Evolutionary conservation across 1,140 invertebrate genomes (phyloP), one percentile per base, ranked within the genome.

Genomic region (Ladona fulva): DNA sequence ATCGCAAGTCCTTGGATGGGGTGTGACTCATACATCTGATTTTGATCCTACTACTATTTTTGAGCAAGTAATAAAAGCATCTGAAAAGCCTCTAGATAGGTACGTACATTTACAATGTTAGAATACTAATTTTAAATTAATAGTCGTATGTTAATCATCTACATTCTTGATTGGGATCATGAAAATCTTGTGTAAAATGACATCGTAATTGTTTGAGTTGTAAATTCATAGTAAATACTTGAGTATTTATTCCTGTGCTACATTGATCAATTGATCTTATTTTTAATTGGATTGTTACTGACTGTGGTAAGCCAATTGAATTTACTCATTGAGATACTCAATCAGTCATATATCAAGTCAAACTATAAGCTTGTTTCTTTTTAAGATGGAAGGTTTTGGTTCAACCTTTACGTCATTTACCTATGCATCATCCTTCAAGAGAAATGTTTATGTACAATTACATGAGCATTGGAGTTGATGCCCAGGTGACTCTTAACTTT

Each of bases 391-490:
- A 81, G 73, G 80, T 85, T 14, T 80, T 82, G 74, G 82, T 85
- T 73, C 80, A 80, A 16, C 82, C 83, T 74, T 79, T 80, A 52
- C 82, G 82, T 74, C 83, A 84, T 76, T 80, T 85, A 78, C 83
- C 84, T 59, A 83, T 85, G 73, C 79, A 82, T 29, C 80, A 81
- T 83, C 87, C 74, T 80, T 83, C 44, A 84, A 87, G 78, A 86
- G 84, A 80, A 74, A 82, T 92, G 77, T 91, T 91, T 80, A 96
- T 97, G 89, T 96, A 97, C 85, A 98, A 97, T 86, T 98, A 98
- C 85, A 88, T 94, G 77, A 97, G 95, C 80, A 87, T 98, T 77
- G 96, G 96, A 24, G 96, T 97, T 8, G 97, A 98, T 87, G 96
- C 96, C 42, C 90, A 95, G 81, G 95, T 98, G 0, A 94, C 96